Evolutionary conservation across 2,113 vertebrate genomes (phyloP).

Genomic region (Paraplagusia blochii): DNA sequence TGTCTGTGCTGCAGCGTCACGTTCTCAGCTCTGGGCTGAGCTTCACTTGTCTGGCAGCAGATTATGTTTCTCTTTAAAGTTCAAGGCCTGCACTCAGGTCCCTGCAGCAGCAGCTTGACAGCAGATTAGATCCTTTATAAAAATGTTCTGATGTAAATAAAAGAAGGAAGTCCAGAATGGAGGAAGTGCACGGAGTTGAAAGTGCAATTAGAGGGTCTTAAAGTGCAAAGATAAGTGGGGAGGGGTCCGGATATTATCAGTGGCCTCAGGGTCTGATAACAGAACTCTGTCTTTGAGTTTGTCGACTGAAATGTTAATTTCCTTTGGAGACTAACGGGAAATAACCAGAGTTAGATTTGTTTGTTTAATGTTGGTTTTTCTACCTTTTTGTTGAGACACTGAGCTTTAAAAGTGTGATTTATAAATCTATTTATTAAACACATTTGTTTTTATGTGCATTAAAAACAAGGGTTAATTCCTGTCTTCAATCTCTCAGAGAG

Average conservation of each 20-base stretch:
- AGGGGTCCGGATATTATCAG: constrained; percentile 3
- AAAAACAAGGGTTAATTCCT: no score
- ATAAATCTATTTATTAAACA: no score
- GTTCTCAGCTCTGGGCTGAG: constrained; percentile 30
- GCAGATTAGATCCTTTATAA: not conserved
- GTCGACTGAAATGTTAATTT: constrained; percentile 6
- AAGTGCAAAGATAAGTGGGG: constrained; percentile 3
- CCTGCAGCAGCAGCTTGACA: constrained; percentile 6
- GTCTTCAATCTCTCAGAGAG: no score
- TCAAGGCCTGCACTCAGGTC: not conserved
- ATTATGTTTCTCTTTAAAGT: constrained; percentile 8
- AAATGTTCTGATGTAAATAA: constrained; percentile 1
- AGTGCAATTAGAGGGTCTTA: constrained; percentile 1
- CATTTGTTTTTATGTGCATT: no score
- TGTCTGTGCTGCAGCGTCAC: constrained; percentile 18
- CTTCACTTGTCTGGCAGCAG: constrained; percentile 15
- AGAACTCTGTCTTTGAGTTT: not conserved
- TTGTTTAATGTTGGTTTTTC: no score
- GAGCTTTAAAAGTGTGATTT: no score
- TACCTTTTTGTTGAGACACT: no score
- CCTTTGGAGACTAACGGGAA: not conserved
- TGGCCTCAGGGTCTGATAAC: constrained; percentile 7
- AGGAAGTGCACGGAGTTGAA: constrained; percentile 1
- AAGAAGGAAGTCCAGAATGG: not conserved
- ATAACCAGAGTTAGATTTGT: no score